Evolutionary conservation across 2,113 vertebrate genomes (phyloP).

Genomic region (Riparia riparia): DNA sequence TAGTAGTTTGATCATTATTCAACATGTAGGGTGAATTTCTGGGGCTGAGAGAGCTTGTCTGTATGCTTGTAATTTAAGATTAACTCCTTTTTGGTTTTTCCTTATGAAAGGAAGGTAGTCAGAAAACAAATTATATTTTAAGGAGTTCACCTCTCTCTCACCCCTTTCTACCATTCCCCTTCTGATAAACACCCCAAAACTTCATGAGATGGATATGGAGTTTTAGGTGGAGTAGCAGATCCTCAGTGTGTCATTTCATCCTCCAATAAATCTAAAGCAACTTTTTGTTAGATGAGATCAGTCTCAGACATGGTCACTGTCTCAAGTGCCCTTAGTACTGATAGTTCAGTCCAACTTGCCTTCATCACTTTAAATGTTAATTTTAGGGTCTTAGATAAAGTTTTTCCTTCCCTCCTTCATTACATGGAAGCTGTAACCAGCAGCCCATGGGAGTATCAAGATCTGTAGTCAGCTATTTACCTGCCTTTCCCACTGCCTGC

Average conservation of each 20-base stretch:
- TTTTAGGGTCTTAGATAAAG: background rate
- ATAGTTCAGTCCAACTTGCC: background rate
- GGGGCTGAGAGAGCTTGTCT: conserved; percentile 17
- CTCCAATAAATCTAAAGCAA: background rate
- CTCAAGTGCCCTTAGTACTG: background rate
- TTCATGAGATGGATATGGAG: background rate
- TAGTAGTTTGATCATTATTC: conserved; percentile 39
- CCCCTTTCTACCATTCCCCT: background rate
- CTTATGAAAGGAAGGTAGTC: conserved; percentile 25
- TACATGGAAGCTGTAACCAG: background rate
- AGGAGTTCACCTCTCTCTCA: conserved; percentile 10
- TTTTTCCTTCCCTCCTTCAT: background rate
- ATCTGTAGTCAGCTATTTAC: background rate
- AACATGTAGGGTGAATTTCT: conserved; percentile 24
- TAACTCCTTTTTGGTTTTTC: background rate
- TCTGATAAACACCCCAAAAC: conserved; percentile 14
- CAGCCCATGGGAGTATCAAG: accelerated
- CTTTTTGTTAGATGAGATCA: background rate
- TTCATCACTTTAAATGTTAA: background rate
- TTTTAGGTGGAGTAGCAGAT: background rate
- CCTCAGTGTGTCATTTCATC: background rate
- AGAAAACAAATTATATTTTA: conserved; percentile 41
- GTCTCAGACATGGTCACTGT: background rate
- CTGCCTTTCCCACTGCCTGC: background rate
- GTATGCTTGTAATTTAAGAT: conserved; percentile 32